Base-by-base conservation (phyloP, 2,797 vertebrate species). In the Chelon labrosus region DNA sequence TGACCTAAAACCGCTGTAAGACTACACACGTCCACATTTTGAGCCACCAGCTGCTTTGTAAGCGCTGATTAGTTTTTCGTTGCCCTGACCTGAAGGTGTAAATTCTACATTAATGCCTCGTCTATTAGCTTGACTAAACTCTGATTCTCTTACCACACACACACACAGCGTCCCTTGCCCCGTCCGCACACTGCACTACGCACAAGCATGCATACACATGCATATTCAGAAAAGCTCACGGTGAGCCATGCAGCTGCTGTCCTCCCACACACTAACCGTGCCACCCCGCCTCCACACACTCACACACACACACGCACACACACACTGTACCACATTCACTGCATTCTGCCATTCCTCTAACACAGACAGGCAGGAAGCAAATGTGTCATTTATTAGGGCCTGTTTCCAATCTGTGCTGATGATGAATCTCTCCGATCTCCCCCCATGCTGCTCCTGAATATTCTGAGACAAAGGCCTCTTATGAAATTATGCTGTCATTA, bases 11-110 rank as follows among this genome's bases (percentile, higher is more conserved):
- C 38, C 53, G 54, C 22, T 31, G 25, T 39, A 17, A 38, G 5
- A 19, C 46, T 39, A 44, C 31, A 37, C 39, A 68, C 35, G 59
- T 20, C 65, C 59, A 53, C n/a, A 54, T 16, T 27, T 31, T 22
- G 17, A 75, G 55, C 53, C 78, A 80, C 65, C 85, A 86, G 86
- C 85, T 89, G 81, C 80, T 78, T 65, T 52, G 19, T 54, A 60
- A 77, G 55, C 25, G 16, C 72, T 81, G 64, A 84, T 87, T 68
- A 68, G 61, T 58, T 84, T 85, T 90, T 80, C 77, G 82, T 67
- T 91, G 87, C 87, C 89, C 90, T 92, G 94, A 94, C 94, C 89
- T 85, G 44, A 79, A 85, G 87, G 94, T 94, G 93, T 92, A 91
- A 95, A 94, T 91, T 92, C 92, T 89, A 70, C 84, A 86, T 91